Evolutionary conservation across 2,113 vertebrate species (phyloP), one percentile per base, ranked within the genome.

Genomic region (Xiphorhynchus elegans): DNA sequence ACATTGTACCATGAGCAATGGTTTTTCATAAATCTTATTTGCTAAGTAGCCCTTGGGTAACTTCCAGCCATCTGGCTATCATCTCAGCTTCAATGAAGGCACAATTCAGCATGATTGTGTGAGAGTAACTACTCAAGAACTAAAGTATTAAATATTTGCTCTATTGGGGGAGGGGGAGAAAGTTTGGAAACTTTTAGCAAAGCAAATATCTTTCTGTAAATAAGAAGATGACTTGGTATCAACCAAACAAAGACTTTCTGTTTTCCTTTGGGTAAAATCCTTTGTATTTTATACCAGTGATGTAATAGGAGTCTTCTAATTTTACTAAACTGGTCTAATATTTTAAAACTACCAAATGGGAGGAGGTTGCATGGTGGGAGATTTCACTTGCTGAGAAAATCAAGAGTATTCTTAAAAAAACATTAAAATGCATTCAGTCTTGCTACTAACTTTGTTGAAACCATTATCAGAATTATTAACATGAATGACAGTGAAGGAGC

Each of bases 1-100:
- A 63, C n/a, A 75, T 49, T 75, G 20, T 81, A n/a, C 17, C 67
- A 10, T 33, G 44, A 84, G 11, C 6, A 35, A 59, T 40, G 68
- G 16, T 52, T 90, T 86, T 84, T 81, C 37, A 56, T 90, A 77
- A 95, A 67, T 92, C 70, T 70, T 86, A 35, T 15, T 47, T 74
- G 9, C 66, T 88, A 80, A 73, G 58, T 72, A 90, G 46, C 33
- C 42, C 26, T 4, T 76, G 53, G 47, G 92, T 74, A 66, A n/a
- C n/a, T 93, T 93, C 46, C 67, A 93, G 20, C 25, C 46, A 39
- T 73, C 55, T 93, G 75, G 17, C 20, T 79, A 84, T 20, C 42
- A 44, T 74, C 42, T 79, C 23, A n/a, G 7, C 11, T 49, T 74
- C 33, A 46, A 5, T 46, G 40, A 63, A 84, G 26, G 52, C 20